These are phyloP conservation scores for Coelopa pilipes DNA, from an alignment of 2,888 invertebrate species.

Conservation along the genomic window DNA sequence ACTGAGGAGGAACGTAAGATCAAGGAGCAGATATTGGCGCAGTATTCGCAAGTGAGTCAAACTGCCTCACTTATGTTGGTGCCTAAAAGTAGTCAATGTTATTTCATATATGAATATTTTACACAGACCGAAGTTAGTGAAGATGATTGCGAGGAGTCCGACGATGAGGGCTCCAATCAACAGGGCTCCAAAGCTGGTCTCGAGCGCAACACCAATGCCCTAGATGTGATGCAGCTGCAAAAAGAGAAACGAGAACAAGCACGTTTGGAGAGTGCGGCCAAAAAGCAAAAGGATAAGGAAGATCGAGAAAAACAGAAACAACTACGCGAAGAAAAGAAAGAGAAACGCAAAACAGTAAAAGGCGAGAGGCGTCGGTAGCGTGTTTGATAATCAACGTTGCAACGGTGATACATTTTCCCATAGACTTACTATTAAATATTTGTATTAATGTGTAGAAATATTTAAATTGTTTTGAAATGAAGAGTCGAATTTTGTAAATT, in stretches of 20 bases:
- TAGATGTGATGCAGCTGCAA: slow-evolving; percentile 82
- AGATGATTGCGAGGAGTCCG: slow-evolving; percentile 57
- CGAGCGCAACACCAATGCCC: slow-evolving; percentile 74
- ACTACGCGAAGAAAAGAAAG: slow-evolving; percentile 88
- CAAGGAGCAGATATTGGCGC: slow-evolving; percentile 86
- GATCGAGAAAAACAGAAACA: slow-evolving; percentile 94
- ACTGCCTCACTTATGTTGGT: no score
- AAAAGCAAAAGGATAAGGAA: slow-evolving; percentile 92
- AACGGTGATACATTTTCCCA: no score
- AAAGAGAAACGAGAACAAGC: slow-evolving; percentile 86
- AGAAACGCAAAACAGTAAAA: slow-evolving; percentile 93
- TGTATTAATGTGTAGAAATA: no score
- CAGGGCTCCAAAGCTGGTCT: slow-evolving; percentile 41
- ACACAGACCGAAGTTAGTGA: slow-evolving; percentile 59
- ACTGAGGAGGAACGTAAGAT: slow-evolving; percentile 87
- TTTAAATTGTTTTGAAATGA: no score
- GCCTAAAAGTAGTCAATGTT: neutral
- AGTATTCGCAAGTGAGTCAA: slow-evolving; percentile 75
- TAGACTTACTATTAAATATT: no score
- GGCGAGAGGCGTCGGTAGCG: slow-evolving; percentile 85
- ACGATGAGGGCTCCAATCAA: slow-evolving; percentile 56
- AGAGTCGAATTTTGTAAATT: no score
- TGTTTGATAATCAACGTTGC: neutral
- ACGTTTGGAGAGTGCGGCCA: slow-evolving; percentile 83
- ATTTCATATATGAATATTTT: neutral